Base-by-base conservation (phyloP, 2,797 vertebrate genomes). In the Enteromius treurensis region DNA sequence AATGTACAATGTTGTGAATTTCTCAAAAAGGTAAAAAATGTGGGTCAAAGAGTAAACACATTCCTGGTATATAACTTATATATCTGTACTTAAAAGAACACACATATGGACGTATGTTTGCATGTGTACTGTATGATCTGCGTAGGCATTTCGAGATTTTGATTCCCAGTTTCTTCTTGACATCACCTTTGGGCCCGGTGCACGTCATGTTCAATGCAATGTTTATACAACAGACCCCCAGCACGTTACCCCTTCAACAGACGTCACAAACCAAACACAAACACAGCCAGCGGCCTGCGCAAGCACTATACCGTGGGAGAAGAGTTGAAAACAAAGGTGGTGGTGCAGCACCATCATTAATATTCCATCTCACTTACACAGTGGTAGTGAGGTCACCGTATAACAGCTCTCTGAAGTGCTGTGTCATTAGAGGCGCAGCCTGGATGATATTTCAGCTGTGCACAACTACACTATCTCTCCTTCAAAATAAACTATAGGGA, bases 161-260 rank as follows among this genome's bases (percentile, higher is more conserved):
- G 77, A 55, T 53, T 67, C 7, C 49, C 29, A 40, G 80, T 47
- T 77, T 73, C 34, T 77, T 13, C 55, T 42, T 75, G 37, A 77
- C 70, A 80, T 68, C 67, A 75, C 19, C 19, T 11, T 49, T 45
- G 15, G 6, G 26, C 53, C 26, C 32, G 6, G 45, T 60, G 32
- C 23, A 85, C 45, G 9, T 62, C 79, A 84, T 47, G 77, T 77
- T 77, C 81, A 87, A 55, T 58, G 62, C 9, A 13, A 34, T 88
- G 84, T 85, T 88, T 85, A 84, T 79, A 82, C 49, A 85, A 85
- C 87, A 84, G 76, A 67, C 15, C 58, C 19, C 64, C 21, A 11
- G 34, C 71, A 82, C 47, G 71, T 40, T 69, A 85, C 51, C 32
- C 10, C 60, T 65, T 70, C 23, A 76, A 47, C 47, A 68, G 78